These are phyloP conservation scores for Amphipoea oculea DNA, from an alignment of 2,888 invertebrate genomes.

Conservation along the genomic window DNA sequence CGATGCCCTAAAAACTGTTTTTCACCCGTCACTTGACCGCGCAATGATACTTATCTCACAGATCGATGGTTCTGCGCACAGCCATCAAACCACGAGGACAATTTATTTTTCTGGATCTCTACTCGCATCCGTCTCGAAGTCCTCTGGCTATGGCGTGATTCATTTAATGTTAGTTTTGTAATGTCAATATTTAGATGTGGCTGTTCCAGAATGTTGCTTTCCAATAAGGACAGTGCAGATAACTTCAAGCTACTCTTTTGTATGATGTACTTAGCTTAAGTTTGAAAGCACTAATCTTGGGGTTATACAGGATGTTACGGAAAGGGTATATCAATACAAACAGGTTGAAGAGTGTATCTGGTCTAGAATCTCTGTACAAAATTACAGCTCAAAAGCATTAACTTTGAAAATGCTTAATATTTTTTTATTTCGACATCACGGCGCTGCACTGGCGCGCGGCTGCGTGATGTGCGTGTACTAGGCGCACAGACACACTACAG, in stretches of 20 bases:
- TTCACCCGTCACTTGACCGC: conserved; percentile 16
- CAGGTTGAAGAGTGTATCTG: too few relatives aligned
- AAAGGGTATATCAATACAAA: too few relatives aligned
- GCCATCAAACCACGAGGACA: background rate
- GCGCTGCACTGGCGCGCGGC: too few relatives aligned
- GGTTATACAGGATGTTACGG: too few relatives aligned
- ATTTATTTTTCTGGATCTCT: background rate
- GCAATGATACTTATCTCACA: conserved; percentile 7
- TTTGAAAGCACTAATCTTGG: background rate
- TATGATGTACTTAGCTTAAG: background rate
- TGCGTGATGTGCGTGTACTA: too few relatives aligned
- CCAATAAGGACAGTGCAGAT: background rate
- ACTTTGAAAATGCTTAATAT: too few relatives aligned
- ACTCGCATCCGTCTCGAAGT: background rate
- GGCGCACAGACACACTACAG: too few relatives aligned
- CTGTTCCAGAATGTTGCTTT: background rate
- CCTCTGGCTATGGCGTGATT: background rate
- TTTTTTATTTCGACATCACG: too few relatives aligned
- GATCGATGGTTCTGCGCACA: conserved; percentile 16
- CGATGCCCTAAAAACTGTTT: conserved; percentile 13
- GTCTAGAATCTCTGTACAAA: too few relatives aligned
- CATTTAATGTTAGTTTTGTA: background rate
- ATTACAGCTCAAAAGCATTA: too few relatives aligned
- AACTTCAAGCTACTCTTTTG: background rate
- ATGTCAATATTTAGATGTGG: background rate